phyloP scores from a whole-genome alignment of 1,140 invertebrate species.

The Neotoxoptera formosana region DNA sequence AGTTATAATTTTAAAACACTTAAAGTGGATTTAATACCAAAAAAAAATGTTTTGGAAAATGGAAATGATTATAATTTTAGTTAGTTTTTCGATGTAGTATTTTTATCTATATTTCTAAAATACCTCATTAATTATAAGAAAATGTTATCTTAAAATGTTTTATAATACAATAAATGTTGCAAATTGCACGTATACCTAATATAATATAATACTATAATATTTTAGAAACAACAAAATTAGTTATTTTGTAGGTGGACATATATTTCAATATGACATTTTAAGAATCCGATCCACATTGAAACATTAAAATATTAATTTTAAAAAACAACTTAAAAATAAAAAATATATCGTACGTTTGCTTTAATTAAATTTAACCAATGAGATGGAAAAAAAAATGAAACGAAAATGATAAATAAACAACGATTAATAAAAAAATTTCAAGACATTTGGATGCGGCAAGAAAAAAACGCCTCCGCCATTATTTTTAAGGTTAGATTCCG shows the following conservation, averaged over 20 bases:
- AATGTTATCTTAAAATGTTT: neutral
- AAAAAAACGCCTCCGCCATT: neutral
- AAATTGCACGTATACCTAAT: no score
- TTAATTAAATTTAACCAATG: neutral
- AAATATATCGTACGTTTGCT: neutral
- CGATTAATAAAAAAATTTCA: neutral
- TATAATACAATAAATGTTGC: neutral
- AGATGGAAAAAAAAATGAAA: neutral
- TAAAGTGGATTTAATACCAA: neutral
- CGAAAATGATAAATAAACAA: slow-evolving; percentile 7
- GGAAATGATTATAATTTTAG: neutral
- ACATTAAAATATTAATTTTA: neutral
- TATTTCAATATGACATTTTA: neutral
- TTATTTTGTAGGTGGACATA: neutral
- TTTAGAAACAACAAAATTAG: neutral
- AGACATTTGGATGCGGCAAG: neutral
- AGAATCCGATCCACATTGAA: neutral
- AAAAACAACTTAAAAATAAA: neutral
- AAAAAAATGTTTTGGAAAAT: neutral
- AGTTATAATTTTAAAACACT: neutral
- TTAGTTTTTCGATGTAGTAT: neutral
- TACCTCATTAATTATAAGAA: neutral
- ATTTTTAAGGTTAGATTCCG: slow-evolving; percentile 12
- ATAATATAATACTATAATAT: neutral
- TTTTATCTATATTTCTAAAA: neutral